Percentiles rank a stretch among this genome's conserved stretches.
Conservation (phyloP, 2,113 vertebrate genomes). For the Pygoscelis adeliae region DNA sequence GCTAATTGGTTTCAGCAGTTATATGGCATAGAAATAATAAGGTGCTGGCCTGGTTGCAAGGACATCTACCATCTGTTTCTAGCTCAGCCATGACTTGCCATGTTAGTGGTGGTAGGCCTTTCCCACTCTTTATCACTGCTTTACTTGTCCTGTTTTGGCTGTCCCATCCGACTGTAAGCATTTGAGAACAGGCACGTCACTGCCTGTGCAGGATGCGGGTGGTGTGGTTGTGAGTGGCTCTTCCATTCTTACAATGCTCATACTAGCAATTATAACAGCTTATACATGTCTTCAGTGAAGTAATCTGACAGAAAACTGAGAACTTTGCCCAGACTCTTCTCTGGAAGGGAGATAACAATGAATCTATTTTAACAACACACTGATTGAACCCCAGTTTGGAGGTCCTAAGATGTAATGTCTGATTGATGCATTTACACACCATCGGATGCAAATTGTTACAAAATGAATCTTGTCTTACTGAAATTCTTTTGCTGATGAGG, state of each 20-base stretch:
- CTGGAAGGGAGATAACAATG: neutral
- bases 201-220: neutral
- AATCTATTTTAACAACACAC: neutral
- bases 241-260: neutral
- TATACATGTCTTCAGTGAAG: neutral
- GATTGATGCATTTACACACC: slow-evolving; percentile 6
- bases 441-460: slow-evolving; percentile 40
- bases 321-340: neutral
- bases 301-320: neutral
- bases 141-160: neutral
- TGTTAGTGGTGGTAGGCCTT: neutral
- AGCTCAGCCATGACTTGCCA: neutral
- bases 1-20: neutral
- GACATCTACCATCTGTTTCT: neutral
- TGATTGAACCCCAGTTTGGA: neutral
- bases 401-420: slow-evolving; percentile 10
- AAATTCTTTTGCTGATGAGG: slow-evolving; percentile 46
- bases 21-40: neutral
- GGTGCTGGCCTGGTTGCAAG: neutral
- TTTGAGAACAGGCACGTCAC: neutral
- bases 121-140: neutral
- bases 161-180: neutral
- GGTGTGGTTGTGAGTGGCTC: neutral
- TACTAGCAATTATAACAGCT: neutral
- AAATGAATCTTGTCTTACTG: neutral